Evolutionary conservation across 1,140 invertebrate species (phyloP).

Genomic region (Eumaeus atala): DNA sequence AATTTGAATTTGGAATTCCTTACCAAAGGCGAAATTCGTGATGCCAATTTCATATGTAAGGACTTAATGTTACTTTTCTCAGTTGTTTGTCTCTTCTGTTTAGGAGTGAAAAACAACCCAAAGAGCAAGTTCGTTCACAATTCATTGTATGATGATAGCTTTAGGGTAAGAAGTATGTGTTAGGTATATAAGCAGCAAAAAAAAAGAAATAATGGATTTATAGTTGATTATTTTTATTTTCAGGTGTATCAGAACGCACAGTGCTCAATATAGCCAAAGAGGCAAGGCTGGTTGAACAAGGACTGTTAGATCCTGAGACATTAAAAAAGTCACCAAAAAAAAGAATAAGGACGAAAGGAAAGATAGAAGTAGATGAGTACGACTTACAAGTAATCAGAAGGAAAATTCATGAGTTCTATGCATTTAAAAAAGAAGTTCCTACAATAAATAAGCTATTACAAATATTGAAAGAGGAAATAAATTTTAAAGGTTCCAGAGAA

Average conservation of each 20-base stretch:
- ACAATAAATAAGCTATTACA: slow-evolving; percentile 62
- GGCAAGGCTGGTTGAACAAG: slow-evolving; percentile 60
- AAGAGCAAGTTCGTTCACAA: too few relatives aligned
- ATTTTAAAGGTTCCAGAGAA: slow-evolving; percentile 62
- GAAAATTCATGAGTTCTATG: slow-evolving; percentile 65
- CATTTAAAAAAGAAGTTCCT: slow-evolving; percentile 65
- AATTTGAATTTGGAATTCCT: too few relatives aligned
- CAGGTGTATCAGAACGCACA: slow-evolving; percentile 62
- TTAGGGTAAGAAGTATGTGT: too few relatives aligned
- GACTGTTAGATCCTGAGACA: slow-evolving; percentile 58
- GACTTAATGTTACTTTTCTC: too few relatives aligned
- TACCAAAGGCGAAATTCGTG: too few relatives aligned
- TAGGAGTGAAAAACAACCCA: too few relatives aligned
- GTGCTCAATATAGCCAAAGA: slow-evolving; percentile 61
- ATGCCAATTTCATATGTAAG: too few relatives aligned
- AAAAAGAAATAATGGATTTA: background rate
- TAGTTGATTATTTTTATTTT: slow-evolving; percentile 24
- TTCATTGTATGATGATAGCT: too few relatives aligned
- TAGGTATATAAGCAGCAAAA: background rate
- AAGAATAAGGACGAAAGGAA: slow-evolving; percentile 58
- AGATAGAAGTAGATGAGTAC: slow-evolving; percentile 65
- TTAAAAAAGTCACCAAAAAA: slow-evolving; percentile 58
- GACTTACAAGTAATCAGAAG: slow-evolving; percentile 60
- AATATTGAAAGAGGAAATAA: slow-evolving; percentile 63
- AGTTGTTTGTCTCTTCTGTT: too few relatives aligned